phyloP scores from a whole-genome alignment of 2,888 invertebrate genomes.

The Acanthosepion lycidas region DNA sequence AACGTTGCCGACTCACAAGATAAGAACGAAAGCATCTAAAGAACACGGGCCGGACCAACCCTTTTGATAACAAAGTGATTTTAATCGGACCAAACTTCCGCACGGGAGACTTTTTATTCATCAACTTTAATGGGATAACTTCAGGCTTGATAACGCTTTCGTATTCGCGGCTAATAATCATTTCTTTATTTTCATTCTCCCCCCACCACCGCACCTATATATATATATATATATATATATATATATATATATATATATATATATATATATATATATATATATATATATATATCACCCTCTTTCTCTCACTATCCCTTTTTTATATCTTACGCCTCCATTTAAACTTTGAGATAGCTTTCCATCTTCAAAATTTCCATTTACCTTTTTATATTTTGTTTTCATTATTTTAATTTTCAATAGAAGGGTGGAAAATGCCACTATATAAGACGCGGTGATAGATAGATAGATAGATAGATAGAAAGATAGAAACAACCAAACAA shows the following conservation, averaged over 20 bases:
- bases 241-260: too few relatives aligned
- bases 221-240: too few relatives aligned
- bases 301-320: not conserved
- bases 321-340: not conserved
- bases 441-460: not conserved
- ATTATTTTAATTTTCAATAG: not conserved
- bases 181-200: not conserved
- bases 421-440: not conserved
- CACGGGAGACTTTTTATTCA: conserved; percentile 22
- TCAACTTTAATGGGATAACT: conserved; percentile 18
- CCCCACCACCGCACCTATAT: too few relatives aligned
- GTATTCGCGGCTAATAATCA: not conserved
- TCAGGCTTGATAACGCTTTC: conserved; percentile 17
- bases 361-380: not conserved
- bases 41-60: not conserved
- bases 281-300: not conserved
- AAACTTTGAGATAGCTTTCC: not conserved
- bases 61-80: conserved; percentile 33
- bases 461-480: too few relatives aligned
- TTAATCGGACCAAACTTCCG: conserved; percentile 22
- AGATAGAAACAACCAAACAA: too few relatives aligned
- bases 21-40: conserved; percentile 4
- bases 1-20: not conserved
- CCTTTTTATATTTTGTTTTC: not conserved
- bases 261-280: too few relatives aligned